A percentile compares a stretch with the other conserved stretches of the same genome.
phyloP scores from a whole-genome alignment of 30 jellyfish, hydroid and myxozoan species.

The Hydractinia symbiolongicarpus region DNA sequence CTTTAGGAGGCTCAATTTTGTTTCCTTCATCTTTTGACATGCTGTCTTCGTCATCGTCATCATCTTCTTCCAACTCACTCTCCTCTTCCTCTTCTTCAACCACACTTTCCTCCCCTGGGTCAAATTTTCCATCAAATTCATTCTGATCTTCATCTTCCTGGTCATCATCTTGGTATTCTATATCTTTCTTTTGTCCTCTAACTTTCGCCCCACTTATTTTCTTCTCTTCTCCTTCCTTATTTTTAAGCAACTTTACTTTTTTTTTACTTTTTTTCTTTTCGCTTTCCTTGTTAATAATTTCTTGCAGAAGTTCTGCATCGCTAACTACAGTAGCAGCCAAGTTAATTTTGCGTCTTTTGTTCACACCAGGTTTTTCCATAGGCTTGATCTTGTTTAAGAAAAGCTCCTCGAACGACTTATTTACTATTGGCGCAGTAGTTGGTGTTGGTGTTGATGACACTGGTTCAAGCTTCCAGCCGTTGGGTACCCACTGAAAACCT shows the following conservation, averaged over 20 bases:
- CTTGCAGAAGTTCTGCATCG: constrained; percentile 14
- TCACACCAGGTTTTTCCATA: neutral
- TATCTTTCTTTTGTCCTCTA: neutral
- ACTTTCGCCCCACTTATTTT: neutral
- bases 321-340: constrained; percentile 19
- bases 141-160: neutral
- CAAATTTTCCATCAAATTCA: too few species aligned
- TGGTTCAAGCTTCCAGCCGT: neutral
- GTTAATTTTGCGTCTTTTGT: constrained; percentile 11
- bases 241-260: constrained; percentile 4
- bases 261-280: neutral
- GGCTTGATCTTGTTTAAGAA: constrained; percentile 15
- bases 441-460: neutral
- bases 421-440: neutral
- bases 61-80: neutral
- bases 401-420: constrained; percentile 22
- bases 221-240: neutral
- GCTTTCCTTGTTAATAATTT: constrained; percentile 16
- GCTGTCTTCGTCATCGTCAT: neutral
- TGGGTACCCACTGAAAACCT: constrained; percentile 4
- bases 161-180: neutral
- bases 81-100: neutral
- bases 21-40: neutral
- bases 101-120: too few species aligned
- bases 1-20: neutral